Evolutionary conservation across 2,113 vertebrate species (phyloP).

Genomic region (Sebastes schlegelii): DNA sequence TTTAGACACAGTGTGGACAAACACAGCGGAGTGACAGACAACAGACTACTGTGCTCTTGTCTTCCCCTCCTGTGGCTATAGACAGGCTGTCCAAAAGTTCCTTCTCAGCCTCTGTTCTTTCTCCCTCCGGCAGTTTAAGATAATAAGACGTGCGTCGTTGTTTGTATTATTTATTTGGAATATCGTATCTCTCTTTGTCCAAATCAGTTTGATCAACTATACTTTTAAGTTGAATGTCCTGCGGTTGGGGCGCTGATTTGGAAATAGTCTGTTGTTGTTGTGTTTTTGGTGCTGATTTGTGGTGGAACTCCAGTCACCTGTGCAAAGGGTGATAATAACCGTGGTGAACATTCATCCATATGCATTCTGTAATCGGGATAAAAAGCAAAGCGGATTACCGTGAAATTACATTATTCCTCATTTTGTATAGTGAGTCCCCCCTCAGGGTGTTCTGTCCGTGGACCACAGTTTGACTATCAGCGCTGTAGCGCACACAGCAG

Average conservation of each 20-base stretch:
- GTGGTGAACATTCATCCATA: constrained; percentile 34
- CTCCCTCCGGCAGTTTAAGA: constrained; percentile 4
- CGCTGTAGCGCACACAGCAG: constrained; percentile 25
- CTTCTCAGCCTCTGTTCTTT: neutral
- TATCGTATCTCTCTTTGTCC: neutral
- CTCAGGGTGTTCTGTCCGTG: constrained; percentile 18
- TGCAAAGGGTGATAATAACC: constrained; percentile 22
- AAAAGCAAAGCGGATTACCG: constrained; percentile 60
- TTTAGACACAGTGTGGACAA: constrained; percentile 29
- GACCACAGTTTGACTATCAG: constrained; percentile 44
- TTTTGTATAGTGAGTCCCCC: constrained; percentile 42
- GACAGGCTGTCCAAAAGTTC: constrained; percentile 63
- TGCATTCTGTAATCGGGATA: constrained; percentile 43
- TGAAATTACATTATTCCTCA: constrained; percentile 61
- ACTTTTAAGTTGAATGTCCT: neutral
- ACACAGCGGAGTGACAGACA: constrained; percentile 45
- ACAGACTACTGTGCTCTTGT: constrained; percentile 42
- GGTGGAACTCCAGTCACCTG: constrained; percentile 36
- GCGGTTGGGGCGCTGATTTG: neutral
- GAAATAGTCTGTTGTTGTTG: neutral
- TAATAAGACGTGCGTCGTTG: neutral
- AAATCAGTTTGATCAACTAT: neutral
- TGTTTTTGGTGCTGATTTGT: constrained; percentile 9
- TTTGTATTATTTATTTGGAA: neutral
- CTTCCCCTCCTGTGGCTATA: constrained; percentile 35